Evolutionary conservation across 1,140 invertebrate species (phyloP), one percentile per base, ranked within the genome.

Genomic region (Battus philenor): DNA sequence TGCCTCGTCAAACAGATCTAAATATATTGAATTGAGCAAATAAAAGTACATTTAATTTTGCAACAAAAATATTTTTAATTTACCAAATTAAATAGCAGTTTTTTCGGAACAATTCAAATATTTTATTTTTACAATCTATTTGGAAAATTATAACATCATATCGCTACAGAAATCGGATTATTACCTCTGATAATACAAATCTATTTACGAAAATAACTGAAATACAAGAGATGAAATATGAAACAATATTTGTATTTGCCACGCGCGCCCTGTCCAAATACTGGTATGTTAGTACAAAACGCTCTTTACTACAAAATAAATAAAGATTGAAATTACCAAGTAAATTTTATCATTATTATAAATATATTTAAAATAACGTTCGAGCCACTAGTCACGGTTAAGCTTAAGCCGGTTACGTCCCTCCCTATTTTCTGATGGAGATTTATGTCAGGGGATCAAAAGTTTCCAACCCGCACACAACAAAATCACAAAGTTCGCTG

Each of bases 371-470:
- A 78, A 71, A 64, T 56, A 59, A 62, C 59, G 66, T 63, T 63
- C 50, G 62, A 54, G 61, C 62, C 70, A 70, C 59, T 69, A 75
- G 71, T 75, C 59, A 72, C 61, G 65, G 68, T 76, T 84, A 78
- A 84, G 74, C 80, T 71, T 84, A 84, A 84, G 77, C 80, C 68
- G 77, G 77, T 84, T 81, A 78, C 77, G 59, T 61, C 77, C 77
- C 79, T 67, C 73, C 79, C 72, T 73, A 72, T 78, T 78, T 83
- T 83, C 74, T 81, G 80, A 84, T 84, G 77, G 76, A 81, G 80
- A 81, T 84, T 84, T 84, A 84, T 81, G 74, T 81, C 68, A 68
- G 65, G 75, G 79, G 80, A 80, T 84, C 80, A 81, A 81, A 84
- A 82, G 76, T 82, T 84, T 79, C 54, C 55, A 63, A 60, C 68